phyloP scores from a whole-genome alignment of 1,140 invertebrate genomes.

The Scaptomyza pallida region DNA sequence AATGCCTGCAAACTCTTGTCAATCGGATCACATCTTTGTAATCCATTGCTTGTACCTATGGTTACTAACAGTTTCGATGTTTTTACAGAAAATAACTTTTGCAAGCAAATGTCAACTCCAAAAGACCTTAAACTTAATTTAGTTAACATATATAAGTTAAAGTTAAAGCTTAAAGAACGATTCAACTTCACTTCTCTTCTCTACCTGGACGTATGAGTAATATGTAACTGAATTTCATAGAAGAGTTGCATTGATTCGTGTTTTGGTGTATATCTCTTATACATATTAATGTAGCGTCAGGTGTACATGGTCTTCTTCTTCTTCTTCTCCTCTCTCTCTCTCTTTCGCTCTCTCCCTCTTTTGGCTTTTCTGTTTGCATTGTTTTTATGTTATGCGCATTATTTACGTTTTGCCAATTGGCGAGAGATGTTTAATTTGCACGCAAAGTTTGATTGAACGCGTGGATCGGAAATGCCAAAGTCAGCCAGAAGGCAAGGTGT shows the following conservation, averaged over 20 bases:
- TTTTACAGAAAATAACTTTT: no score
- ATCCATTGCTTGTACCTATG: no score
- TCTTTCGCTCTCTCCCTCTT: neutral
- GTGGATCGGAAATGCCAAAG: constrained; percentile 68
- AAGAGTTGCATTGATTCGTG: neutral
- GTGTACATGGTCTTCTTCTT: no score
- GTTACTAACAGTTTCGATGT: no score
- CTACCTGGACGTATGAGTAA: constrained; percentile 14
- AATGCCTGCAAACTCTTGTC: no score
- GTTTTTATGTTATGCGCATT: neutral
- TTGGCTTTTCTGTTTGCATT: neutral
- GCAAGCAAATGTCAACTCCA: no score
- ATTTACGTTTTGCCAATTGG: constrained; percentile 12
- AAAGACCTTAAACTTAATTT: no score
- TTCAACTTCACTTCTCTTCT: neutral
- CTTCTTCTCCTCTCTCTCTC: neutral
- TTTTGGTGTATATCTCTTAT: constrained; percentile 15
- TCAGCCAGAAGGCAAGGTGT: neutral
- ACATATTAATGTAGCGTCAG: neutral
- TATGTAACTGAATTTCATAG: neutral
- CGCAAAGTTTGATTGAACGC: constrained; percentile 14
- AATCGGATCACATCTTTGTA: no score
- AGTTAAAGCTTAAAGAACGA: no score
- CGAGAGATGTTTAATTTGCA: constrained; percentile 22
- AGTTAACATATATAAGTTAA: no score